Base-by-base conservation (phyloP, 1,140 invertebrate species). In the Danaus melanippus region DNA sequence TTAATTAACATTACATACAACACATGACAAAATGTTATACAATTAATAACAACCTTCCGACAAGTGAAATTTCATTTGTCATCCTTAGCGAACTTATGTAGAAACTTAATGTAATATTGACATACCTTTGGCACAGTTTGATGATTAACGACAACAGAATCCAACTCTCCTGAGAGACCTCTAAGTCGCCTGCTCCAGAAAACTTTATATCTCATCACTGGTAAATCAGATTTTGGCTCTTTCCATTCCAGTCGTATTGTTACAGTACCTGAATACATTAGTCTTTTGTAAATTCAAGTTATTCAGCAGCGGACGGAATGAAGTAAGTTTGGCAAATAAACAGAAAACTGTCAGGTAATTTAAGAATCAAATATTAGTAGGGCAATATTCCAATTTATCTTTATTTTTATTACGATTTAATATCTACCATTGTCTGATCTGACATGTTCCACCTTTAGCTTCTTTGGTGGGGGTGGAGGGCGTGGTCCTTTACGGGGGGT, bases 211-310 rank as follows among this genome's bases (percentile, higher is more conserved):
- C 79, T 62, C 66, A 84, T 69, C n/a, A 84, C 72, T 5, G 92
- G 92, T 43, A 92, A 72, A 66, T 93, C 92, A 0, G 92, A 92
- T 12, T 84, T 76, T 5, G 92, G 90, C 21, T 90, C 89, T 46
- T 87, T 88, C 92, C 92, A 93, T 40, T 88, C 79, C 10, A 93
- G 62, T 66, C 87, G 85, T 7, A 88, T 85, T 10, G 84, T 85
- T 9, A 91, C 75, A n/a, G 87, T 89, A n/a, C 88, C 90, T 86
- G 12, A 21, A 9, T 10, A 41, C 42, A 15, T 32, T 7, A 32
- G 6, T 32, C 21, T 32, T 32, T 32, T 32, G 21, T 32, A 32
- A 32, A 32, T 32, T 32, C 6, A 32, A 32, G 21, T 7, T 8
- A 32, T 0, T 32, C 21, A 32, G 21, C 21, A 32, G 6, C 7